Evolutionary conservation across 2,113 vertebrate genomes (phyloP), one percentile per base, ranked within the genome.

Genomic region (Catagonus wagneri): DNA sequence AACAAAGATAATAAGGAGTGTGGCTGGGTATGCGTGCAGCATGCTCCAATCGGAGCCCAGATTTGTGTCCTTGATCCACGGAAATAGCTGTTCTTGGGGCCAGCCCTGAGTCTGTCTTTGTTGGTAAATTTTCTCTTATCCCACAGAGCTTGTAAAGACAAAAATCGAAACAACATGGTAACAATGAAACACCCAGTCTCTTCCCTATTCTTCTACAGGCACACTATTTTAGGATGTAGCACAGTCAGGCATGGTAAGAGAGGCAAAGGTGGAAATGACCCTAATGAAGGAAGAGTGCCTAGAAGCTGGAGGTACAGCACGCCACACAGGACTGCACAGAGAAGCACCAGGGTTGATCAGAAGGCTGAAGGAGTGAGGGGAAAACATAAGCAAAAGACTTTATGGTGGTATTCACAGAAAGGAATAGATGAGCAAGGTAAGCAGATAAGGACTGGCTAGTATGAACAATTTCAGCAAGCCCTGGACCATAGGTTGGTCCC

Each of bases 1-100:
- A 78, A 29, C 39, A 74, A 95, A 88, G 72, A 63, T 68, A 87
- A 83, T 68, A 39, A 94, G 58, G 19, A 34, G 8, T 36, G 80
- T n/a, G 66, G 36, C 66, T 78, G 88, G 32, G 52, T 13, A 15
- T 0, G 0, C 2, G 56, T 7, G 16, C 65, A 19, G n/a, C 27
- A 10, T 3, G 17, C 7, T 20, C 39, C n/a, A 20, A 7, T 20
- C 32, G 60, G 36, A 65, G 36, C 23, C 27, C 7, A 5, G 6
- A 6, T 23, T 78, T 23, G 2, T 34, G 13, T 54, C 69, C 20
- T 0, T 20, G 44, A 44, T 52, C 83, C 87, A 32, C 13, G 3
- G 79, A 89, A 63, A 72, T 76, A 88, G 52, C 15, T 29, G 44
- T 23, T 69, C 92, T 68, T 14, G 32, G 32, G n/a, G 25, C 58